Conservation (phyloP, 37 sponge, comb jelly and placozoan genomes). For the Mnemiopsis leidyi region DNA sequence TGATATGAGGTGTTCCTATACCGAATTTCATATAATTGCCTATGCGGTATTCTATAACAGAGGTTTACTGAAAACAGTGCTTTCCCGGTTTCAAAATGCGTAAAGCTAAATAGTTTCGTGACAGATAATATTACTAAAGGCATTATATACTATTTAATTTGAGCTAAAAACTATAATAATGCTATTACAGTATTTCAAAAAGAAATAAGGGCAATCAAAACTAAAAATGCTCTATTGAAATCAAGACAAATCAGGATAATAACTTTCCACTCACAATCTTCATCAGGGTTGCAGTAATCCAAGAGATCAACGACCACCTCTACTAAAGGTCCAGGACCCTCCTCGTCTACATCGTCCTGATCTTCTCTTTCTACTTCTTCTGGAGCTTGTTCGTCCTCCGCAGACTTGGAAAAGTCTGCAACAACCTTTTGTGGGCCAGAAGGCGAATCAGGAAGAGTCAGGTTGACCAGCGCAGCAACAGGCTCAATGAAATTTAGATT, state of each 20-base stretch:
- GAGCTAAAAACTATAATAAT: too few relatives aligned
- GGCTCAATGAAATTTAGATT: not conserved
- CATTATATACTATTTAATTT: too few relatives aligned
- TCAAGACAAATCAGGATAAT: not conserved
- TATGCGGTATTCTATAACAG: too few relatives aligned
- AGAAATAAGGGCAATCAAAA: not conserved
- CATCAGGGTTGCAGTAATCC: conserved; percentile 26
- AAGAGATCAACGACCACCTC: conserved; percentile 23
- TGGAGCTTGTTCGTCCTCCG: not conserved
- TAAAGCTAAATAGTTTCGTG: too few relatives aligned
- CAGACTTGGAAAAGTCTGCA: not conserved
- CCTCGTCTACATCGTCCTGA: not conserved
- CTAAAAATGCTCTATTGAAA: not conserved
- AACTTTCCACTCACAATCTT: conserved; percentile 26
- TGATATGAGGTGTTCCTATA: too few relatives aligned
- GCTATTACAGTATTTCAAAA: too few relatives aligned
- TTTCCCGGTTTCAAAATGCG: too few relatives aligned
- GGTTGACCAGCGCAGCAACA: not conserved
- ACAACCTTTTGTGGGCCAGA: not conserved
- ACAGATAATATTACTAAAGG: too few relatives aligned
- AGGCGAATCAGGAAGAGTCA: not conserved
- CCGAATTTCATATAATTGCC: too few relatives aligned
- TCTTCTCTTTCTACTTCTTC: not conserved
- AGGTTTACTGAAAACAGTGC: too few relatives aligned
- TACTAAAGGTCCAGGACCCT: not conserved